Evolutionary conservation across 2,113 vertebrate genomes (phyloP).

Genomic region (Recurvirostra avosetta): DNA sequence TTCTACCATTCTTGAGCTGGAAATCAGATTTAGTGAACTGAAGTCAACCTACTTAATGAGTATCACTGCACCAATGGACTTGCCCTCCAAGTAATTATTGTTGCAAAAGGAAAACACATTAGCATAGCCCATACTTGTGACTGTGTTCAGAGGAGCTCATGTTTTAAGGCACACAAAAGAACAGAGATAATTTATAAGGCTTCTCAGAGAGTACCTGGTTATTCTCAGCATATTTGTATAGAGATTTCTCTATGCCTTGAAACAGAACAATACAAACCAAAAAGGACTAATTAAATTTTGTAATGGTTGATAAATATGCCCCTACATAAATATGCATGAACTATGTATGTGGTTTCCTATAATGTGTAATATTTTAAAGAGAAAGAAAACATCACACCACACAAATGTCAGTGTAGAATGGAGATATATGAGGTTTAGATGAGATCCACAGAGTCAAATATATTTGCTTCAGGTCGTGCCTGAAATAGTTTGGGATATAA

Average conservation of each 20-base stretch:
- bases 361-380: conserved; percentile 7
- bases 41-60: not conserved
- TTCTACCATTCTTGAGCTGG: not conserved
- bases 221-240: not conserved
- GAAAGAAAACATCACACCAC: not conserved
- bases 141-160: not conserved
- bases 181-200: not conserved
- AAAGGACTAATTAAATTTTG: not conserved
- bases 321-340: not conserved
- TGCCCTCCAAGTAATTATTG: not conserved
- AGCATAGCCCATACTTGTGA: not conserved
- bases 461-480: not conserved
- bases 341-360: not conserved
- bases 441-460: not conserved
- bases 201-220: not conserved
- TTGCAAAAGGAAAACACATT: not conserved
- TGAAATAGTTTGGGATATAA: not conserved
- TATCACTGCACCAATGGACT: not conserved
- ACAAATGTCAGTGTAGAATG: not conserved
- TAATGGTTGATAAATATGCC: not conserved
- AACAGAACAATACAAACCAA: not conserved
- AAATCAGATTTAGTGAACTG: not conserved
- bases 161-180: not conserved
- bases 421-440: not conserved
- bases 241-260: not conserved